Evolutionary conservation across 2,888 invertebrate genomes (phyloP).

Genomic region (Dasysyrphus albostriatus): DNA sequence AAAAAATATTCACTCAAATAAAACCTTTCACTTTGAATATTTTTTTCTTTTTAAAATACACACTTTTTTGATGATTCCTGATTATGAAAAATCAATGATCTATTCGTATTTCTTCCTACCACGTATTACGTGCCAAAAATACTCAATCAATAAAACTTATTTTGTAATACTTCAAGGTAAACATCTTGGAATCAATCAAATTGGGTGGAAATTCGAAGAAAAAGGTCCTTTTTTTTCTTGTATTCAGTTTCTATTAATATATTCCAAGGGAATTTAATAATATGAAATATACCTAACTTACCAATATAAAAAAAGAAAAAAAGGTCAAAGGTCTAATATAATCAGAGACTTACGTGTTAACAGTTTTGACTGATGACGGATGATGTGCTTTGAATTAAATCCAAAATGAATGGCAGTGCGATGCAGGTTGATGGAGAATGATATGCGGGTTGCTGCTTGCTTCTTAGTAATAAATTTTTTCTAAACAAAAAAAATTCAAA

Average conservation of each 20-base stretch:
- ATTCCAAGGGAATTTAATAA: constrained; percentile 8
- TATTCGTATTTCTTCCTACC: neutral
- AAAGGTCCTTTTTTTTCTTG: constrained; percentile 15
- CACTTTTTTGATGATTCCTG: neutral
- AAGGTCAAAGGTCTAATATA: constrained; percentile 44
- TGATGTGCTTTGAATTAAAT: constrained; percentile 44
- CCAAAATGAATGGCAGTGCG: constrained; percentile 57
- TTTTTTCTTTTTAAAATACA: no score
- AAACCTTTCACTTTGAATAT: no score
- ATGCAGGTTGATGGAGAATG: constrained; percentile 46
- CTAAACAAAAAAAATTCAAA: constrained; percentile 14
- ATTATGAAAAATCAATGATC: constrained; percentile 29
- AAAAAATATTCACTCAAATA: no score
- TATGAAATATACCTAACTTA: neutral
- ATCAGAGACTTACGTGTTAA: constrained; percentile 68
- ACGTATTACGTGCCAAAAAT: constrained; percentile 20
- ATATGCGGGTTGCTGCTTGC: constrained; percentile 35
- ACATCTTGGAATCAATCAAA: constrained; percentile 39
- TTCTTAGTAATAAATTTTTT: constrained; percentile 14
- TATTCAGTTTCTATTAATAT: constrained; percentile 17
- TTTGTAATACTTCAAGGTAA: constrained; percentile 10
- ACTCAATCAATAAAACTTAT: neutral
- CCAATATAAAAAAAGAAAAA: constrained; percentile 6
- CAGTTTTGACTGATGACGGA: constrained; percentile 58
- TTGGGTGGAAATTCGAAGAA: constrained; percentile 33